Base-by-base conservation (phyloP, 2,113 vertebrate species). In the Trichomycterus rosablanca region DNA sequence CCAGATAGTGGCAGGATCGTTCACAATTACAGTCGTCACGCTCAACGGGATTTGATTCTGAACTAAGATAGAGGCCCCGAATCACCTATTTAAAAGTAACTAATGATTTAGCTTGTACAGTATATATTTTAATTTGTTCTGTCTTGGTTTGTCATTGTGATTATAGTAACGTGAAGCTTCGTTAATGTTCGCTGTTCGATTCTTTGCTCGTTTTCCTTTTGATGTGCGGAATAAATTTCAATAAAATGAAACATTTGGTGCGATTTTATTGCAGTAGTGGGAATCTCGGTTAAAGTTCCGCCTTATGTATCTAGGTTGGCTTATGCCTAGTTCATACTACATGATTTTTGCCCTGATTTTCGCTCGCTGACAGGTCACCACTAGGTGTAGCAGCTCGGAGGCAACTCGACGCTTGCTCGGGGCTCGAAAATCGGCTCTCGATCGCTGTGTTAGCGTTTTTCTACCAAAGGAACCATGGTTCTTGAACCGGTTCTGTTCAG, bases 241-340 rank as follows among this genome's bases (percentile, higher is more conserved):
- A 70, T 70, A 59, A 69, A 69, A 59, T 24, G 42, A 39, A 23
- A 46, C 18, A 46, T 53, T 45, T 58, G 45, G 60, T 14, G 24
- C 5, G 30, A 7, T 24, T 8, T 19, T 28, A 12, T 5, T 19
- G 15, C n/a, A n/a, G n/a, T n/a, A n/a, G n/a, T n/a, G n/a, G n/a
- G n/a, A n/a, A n/a, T n/a, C n/a, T n/a, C n/a, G n/a, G n/a, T n/a
- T n/a, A n/a, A n/a, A n/a, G n/a, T n/a, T n/a, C n/a, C n/a, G n/a
- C n/a, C n/a, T n/a, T n/a, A n/a, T n/a, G n/a, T n/a, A n/a, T n/a
- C n/a, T n/a, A n/a, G n/a, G n/a, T n/a, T n/a, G n/a, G n/a, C n/a
- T n/a, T n/a, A n/a, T n/a, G n/a, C n/a, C n/a, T n/a, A n/a, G n/a
- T n/a, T n/a, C n/a, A n/a, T n/a, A n/a, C n/a, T n/a, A n/a, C n/a